Evolutionary conservation across 1,140 invertebrate genomes (phyloP), one percentile per base, ranked within the genome.

Genomic region (Drosophila nikananu): DNA sequence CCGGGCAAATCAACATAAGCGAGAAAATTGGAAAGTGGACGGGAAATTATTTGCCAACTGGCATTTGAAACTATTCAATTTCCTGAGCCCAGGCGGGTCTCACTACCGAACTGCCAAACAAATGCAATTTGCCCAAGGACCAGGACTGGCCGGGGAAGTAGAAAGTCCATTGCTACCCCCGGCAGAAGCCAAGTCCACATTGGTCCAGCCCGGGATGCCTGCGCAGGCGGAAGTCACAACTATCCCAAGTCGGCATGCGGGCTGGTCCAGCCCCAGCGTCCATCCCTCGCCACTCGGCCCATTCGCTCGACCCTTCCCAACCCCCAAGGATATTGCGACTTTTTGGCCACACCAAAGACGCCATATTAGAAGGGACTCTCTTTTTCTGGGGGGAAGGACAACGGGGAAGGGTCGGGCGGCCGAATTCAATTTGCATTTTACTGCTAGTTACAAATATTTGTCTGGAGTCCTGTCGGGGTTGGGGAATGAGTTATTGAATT

Each of bases 51-150:
- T 90, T 84, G 66, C 68, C 81, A 81, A 90, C 81, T 81, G 76
- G 76, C 77, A 90, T 86, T 81, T 90, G 76, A 77, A 90, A 90
- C 86, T 90, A 90, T 90, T 86, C 82, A 90, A 86, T 91, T 90
- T 90, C 72, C 86, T 84, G 77, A 17, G n/a, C 30, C 48, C 70
- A 49, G 59, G 23, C 58, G 32, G 48, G 25, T 25, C 41, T 46
- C 46, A 48, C 67, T 44, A 60, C 54, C 41, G 30, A 61, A 54
- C 74, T 78, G 67, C 30, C 58, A 71, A 79, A 77, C 64, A 74
- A 80, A 74, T 89, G 83, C 84, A 83, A 83, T 83, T 87, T 75
- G 60, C 46, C 48, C 39, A 57, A 39, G 63, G 59, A 57, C 21
- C 37, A 10, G 2, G 15, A 5, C 5, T 25, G 32, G 54, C 0